phyloP scores from a whole-genome alignment of 2,888 invertebrate species.

The Molorchus minor region DNA sequence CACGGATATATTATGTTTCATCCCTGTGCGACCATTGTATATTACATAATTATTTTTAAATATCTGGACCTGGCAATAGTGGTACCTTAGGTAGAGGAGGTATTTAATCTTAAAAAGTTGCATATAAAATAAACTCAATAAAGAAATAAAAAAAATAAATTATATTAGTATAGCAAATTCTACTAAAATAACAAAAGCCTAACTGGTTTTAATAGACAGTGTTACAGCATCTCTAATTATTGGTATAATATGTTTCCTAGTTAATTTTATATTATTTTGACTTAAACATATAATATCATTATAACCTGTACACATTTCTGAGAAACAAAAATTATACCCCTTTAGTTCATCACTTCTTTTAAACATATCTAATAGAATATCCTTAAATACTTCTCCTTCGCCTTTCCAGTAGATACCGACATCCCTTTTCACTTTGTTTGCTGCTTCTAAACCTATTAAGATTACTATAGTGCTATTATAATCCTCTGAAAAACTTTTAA shows the following conservation, averaged over 20 bases:
- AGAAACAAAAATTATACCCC: slow-evolving; percentile 60
- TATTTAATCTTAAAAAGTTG: no score
- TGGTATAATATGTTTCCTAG: slow-evolving; percentile 76
- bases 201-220: no score
- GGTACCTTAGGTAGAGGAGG: no score
- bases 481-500: slow-evolving; percentile 64
- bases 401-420: slow-evolving; percentile 60
- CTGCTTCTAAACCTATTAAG: slow-evolving; percentile 72
- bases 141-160: no score
- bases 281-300: slow-evolving; percentile 65
- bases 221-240: slow-evolving; percentile 64
- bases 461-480: slow-evolving; percentile 64
- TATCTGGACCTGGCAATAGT: no score
- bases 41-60: no score
- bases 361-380: slow-evolving; percentile 57
- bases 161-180: no score
- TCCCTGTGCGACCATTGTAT: no score
- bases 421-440: slow-evolving; percentile 67
- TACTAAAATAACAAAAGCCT: no score
- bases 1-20: no score
- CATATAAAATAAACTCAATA: no score
- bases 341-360: slow-evolving; percentile 42
- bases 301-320: slow-evolving; percentile 57
- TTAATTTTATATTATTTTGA: slow-evolving; percentile 69
- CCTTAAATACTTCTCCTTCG: slow-evolving; percentile 55